Conservation (phyloP, 2,113 vertebrate species). For the Barnardius zonarius region DNA sequence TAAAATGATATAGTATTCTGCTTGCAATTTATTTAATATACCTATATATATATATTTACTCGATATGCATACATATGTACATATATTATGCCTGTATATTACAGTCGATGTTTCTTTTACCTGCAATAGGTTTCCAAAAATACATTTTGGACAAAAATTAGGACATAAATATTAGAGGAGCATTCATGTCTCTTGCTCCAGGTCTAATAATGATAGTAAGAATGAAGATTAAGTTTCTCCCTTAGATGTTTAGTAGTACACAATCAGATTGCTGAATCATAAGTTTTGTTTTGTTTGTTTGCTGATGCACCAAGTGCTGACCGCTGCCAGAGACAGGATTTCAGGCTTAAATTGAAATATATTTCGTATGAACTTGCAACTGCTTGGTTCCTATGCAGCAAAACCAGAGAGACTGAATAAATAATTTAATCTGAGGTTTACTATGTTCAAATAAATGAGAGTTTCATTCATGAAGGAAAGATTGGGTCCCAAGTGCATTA, state of each 20-base stretch:
- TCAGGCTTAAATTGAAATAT: neutral
- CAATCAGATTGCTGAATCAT: neutral
- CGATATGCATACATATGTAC: neutral
- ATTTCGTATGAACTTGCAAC: neutral
- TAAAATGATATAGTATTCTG: neutral
- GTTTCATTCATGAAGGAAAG: neutral
- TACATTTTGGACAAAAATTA: neutral
- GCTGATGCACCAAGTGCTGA: neutral
- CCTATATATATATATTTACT: neutral
- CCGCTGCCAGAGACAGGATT: neutral
- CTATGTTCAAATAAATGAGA: neutral
- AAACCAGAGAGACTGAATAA: neutral
- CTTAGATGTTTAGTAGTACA: neutral
- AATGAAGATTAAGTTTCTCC: neutral
- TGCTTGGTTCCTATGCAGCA: neutral
- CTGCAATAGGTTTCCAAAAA: neutral
- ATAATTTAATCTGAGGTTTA: neutral
- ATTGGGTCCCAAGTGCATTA: neutral
- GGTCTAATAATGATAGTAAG: neutral
- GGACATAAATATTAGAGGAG: neutral
- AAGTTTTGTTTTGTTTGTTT: neutral
- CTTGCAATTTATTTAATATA: neutral
- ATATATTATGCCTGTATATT: neutral
- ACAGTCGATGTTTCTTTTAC: neutral
- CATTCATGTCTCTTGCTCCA: neutral